A percentile compares a stretch with the other conserved stretches of the same genome.
Evolutionary conservation across 2,797 vertebrate genomes (phyloP).

Genomic region (Bradypodion ventrale): DNA sequence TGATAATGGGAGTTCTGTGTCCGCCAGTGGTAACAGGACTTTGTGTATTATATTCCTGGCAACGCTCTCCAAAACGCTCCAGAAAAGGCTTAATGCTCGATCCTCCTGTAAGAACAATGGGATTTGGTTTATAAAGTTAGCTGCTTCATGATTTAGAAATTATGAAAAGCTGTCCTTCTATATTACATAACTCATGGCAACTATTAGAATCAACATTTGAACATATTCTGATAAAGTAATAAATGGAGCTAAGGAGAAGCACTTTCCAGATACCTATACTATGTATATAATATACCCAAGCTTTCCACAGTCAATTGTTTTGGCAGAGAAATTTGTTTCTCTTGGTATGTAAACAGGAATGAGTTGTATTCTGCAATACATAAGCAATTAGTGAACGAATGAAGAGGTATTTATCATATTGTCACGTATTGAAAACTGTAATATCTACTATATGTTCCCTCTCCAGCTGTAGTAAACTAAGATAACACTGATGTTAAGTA

Average conservation of each 20-base stretch:
- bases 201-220: background rate
- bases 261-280: background rate
- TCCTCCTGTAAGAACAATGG: conserved; percentile 69
- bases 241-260: background rate
- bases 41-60: conserved; percentile 78
- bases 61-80: conserved; percentile 90
- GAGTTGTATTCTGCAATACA: no score
- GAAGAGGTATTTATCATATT: no score
- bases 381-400: no score
- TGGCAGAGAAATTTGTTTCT: no score
- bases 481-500: no score
- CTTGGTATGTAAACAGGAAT: no score
- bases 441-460: no score
- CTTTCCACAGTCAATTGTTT: no score
- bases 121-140: background rate
- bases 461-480: no score
- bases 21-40: conserved; percentile 69
- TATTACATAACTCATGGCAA: background rate
- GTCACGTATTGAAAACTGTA: no score
- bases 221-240: background rate
- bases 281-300: no score
- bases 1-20: conserved; percentile 68
- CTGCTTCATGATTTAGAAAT: conserved; percentile 2
- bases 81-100: conserved; percentile 89
- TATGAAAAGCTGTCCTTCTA: background rate